Percentiles rank a stretch among this genome's conserved stretches.
Conservation (phyloP, 2,888 invertebrate species). For the Parasteatoda lunata region DNA sequence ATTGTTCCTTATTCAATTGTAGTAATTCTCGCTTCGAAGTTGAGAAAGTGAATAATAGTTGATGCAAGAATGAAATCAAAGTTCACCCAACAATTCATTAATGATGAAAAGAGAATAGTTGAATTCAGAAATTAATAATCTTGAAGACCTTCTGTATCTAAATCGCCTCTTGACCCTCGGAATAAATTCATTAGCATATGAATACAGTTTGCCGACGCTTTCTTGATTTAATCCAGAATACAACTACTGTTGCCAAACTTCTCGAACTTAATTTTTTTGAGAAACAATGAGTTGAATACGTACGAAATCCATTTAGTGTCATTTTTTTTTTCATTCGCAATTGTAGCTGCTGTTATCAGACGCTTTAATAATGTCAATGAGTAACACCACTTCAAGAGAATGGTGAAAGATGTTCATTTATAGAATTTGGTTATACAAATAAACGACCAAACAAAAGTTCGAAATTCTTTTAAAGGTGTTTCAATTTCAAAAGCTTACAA, state of each 20-base stretch:
- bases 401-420: background rate
- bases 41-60: no score
- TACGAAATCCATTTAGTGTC: no score
- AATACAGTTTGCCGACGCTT: background rate
- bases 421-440: background rate
- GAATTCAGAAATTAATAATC: background rate
- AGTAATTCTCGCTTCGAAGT: no score
- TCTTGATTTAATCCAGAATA: background rate
- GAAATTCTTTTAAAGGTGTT: background rate
- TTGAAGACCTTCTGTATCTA: background rate
- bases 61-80: no score
- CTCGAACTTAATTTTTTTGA: background rate
- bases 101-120: background rate
- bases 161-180: background rate
- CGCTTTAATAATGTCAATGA: no score
- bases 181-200: background rate
- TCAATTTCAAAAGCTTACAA: no score
- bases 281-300: no score
- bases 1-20: no score
- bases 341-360: no score
- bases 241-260: conserved; percentile 29
- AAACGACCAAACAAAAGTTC: background rate
- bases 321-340: no score
- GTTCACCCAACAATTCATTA: no score
- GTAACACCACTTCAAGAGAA: no score